These are phyloP conservation scores for Brachystomella parvula DNA, from an alignment of 1,140 invertebrate genomes.

Conservation along the genomic window DNA sequence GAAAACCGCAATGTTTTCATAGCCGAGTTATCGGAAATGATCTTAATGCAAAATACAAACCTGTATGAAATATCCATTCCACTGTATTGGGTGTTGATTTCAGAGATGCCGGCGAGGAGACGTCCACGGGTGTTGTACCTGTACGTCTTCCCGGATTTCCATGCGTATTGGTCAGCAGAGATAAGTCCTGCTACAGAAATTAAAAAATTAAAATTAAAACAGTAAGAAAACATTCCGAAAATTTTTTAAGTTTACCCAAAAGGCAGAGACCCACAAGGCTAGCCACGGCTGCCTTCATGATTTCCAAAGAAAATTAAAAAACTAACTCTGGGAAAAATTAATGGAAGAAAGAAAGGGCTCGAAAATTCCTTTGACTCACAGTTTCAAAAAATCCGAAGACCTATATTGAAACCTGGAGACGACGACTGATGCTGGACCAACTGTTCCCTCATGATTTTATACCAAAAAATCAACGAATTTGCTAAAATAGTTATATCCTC, in stretches of 20 bases:
- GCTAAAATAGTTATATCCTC: neutral
- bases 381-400: neutral
- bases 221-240: neutral
- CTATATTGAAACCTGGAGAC: constrained; percentile 13
- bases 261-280: constrained; percentile 27
- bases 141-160: constrained; percentile 22
- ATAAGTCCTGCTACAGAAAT: constrained; percentile 29
- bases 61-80: constrained; percentile 28
- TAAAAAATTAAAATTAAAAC: constrained; percentile 16
- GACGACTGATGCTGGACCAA: neutral
- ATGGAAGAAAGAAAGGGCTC: too few relatives aligned
- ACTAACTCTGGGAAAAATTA: neutral
- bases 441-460: constrained; percentile 7
- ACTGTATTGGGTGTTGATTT: constrained; percentile 24
- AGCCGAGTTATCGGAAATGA: too few relatives aligned
- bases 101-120: constrained; percentile 20
- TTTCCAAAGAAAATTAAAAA: constrained; percentile 8
- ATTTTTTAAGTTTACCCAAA: constrained; percentile 32
- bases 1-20: too few relatives aligned
- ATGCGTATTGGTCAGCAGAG: constrained; percentile 27
- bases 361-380: neutral
- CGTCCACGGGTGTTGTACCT: constrained; percentile 24
- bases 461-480: constrained; percentile 9
- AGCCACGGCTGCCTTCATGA: constrained; percentile 34
- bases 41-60: too few relatives aligned